Evolutionary conservation across 2,113 vertebrate genomes (phyloP).

Genomic region (Motacilla alba): DNA sequence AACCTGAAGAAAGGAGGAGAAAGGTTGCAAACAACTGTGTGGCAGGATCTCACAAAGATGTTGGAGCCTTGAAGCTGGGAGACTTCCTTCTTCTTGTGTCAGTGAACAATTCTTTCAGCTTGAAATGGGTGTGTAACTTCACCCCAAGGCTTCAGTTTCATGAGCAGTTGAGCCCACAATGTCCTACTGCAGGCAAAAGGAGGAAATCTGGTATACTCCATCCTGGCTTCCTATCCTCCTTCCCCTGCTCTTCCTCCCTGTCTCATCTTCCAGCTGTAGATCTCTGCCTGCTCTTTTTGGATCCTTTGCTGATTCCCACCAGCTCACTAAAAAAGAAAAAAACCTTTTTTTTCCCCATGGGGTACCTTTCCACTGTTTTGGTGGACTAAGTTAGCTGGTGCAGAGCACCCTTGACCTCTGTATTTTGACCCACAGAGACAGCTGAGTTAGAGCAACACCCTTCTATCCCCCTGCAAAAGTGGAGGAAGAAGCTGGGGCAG

Average conservation of each 20-base stretch:
- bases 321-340: background rate
- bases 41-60: background rate
- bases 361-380: background rate
- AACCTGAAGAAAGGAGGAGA: background rate
- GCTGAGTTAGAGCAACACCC: background rate
- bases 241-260: background rate
- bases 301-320: background rate
- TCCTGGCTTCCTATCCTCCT: background rate
- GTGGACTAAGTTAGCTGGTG: background rate
- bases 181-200: background rate
- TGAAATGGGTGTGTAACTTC: background rate
- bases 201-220: background rate
- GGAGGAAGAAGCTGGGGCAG: background rate
- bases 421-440: background rate
- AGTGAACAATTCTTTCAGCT: background rate
- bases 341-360: rapidly evolving
- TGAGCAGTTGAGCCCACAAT: background rate
- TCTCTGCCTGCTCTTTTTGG: background rate
- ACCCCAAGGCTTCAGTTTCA: background rate
- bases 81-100: background rate
- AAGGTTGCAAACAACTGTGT: background rate
- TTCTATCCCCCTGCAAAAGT: background rate
- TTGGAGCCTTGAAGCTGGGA: background rate
- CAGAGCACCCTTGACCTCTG: background rate
- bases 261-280: background rate